These are phyloP conservation scores for Monopis laevigella DNA, from an alignment of 2,888 invertebrate genomes.

Conservation along the genomic window DNA sequence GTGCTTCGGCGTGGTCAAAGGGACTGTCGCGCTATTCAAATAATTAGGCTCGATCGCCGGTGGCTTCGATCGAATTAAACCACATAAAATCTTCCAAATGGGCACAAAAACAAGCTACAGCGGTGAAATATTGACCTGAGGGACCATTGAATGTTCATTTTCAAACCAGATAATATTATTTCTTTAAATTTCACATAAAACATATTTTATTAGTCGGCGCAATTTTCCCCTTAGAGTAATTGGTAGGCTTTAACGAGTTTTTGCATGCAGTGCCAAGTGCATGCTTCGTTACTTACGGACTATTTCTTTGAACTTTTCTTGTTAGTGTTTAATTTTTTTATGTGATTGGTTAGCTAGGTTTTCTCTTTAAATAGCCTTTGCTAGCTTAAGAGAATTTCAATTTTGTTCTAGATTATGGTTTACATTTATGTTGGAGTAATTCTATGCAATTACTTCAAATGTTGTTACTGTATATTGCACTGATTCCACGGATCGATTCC, in stretches of 20 bases:
- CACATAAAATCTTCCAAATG: conserved; percentile 44
- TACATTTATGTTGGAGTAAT: no score
- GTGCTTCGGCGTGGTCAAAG: conserved; percentile 51
- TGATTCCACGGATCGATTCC: neutral
- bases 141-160: conserved; percentile 8
- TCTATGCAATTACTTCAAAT: no score
- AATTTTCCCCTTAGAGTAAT: conserved; percentile 3
- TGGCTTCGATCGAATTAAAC: conserved; percentile 50
- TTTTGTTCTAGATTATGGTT: no score
- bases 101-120: conserved; percentile 39
- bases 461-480: no score
- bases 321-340: neutral
- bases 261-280: conserved; percentile 3
- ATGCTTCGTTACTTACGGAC: neutral
- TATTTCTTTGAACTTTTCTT: conserved; percentile 3
- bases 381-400: no score
- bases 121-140: conserved; percentile 32
- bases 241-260: conserved; percentile 9
- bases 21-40: conserved; percentile 55
- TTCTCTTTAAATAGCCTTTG: no score
- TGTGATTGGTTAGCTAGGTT: neutral
- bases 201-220: conserved; percentile 6
- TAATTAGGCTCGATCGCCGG: conserved; percentile 54
- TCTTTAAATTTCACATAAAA: conserved; percentile 8
- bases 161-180: conserved; percentile 6